These are phyloP conservation scores for Sus scrofa DNA, from an alignment of 2,113 vertebrate genomes.

Conservation along the genomic window T2T-Sscrofa CM000813.6:32282001-32282500, in stretches of 20 bases:
- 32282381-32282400: background rate
- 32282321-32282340: background rate
- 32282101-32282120: background rate
- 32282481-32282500: background rate
- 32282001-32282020: background rate
- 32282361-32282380: conserved; percentile 44
- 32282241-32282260: background rate
- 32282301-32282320: conserved; percentile 44
- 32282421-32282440: background rate
- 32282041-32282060: background rate
- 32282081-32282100: conserved; percentile 42
- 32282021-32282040: background rate
- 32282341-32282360: background rate
- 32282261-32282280: background rate
- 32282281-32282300: background rate
- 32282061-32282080: conserved; percentile 12
- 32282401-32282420: conserved; percentile 39
- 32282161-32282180: background rate
- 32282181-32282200: background rate
- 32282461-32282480: conserved; percentile 11
- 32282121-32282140: background rate
- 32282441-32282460: conserved; percentile 47
- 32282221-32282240: background rate
- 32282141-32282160: conserved; percentile 13
- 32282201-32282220: background rate